A percentile compares a stretch with the other conserved stretches of the same genome.
Conservation (phyloP, 2,888 invertebrate genomes). For the Drosophila meridionalis region DNA sequence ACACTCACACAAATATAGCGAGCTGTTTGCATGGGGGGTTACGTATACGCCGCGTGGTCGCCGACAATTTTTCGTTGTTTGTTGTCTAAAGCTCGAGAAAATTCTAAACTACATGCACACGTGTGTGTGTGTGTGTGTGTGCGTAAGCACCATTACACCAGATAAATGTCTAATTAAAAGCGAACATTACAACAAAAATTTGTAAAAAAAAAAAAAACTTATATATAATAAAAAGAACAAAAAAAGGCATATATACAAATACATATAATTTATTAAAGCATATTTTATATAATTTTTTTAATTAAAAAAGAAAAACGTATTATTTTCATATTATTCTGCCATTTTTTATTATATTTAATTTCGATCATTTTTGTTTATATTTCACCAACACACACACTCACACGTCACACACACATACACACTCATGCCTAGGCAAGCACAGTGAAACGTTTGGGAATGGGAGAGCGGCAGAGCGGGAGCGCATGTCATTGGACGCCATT, state of each 20-base stretch:
- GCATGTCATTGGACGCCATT: slow-evolving; percentile 52
- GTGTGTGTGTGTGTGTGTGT: not conserved
- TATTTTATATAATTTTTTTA: not conserved
- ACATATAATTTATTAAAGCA: not conserved
- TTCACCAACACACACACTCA: slow-evolving; percentile 30
- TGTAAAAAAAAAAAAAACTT: not conserved
- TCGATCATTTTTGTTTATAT: slow-evolving; percentile 72
- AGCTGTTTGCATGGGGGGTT: slow-evolving; percentile 52
- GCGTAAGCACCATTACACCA: slow-evolving; percentile 7
- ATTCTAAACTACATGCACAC: slow-evolving; percentile 38
- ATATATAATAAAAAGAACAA: not conserved
- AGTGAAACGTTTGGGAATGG: slow-evolving; percentile 1
- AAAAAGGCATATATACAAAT: not conserved
- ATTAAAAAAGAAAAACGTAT: not conserved
- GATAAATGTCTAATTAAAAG: slow-evolving; percentile 8
- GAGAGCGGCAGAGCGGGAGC: slow-evolving; percentile 24
- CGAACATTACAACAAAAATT: slow-evolving; percentile 1
- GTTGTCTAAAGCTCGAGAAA: slow-evolving; percentile 49
- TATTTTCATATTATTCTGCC: not conserved
- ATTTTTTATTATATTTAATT: slow-evolving; percentile 18
- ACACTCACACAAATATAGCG: not conserved
- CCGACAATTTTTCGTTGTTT: slow-evolving; percentile 45
- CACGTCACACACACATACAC: not conserved
- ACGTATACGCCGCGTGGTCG: slow-evolving; percentile 80
- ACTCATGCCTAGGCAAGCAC: not conserved